Conservation (phyloP, 1,140 invertebrate species). For the Meloidogyne exigua region DNA sequence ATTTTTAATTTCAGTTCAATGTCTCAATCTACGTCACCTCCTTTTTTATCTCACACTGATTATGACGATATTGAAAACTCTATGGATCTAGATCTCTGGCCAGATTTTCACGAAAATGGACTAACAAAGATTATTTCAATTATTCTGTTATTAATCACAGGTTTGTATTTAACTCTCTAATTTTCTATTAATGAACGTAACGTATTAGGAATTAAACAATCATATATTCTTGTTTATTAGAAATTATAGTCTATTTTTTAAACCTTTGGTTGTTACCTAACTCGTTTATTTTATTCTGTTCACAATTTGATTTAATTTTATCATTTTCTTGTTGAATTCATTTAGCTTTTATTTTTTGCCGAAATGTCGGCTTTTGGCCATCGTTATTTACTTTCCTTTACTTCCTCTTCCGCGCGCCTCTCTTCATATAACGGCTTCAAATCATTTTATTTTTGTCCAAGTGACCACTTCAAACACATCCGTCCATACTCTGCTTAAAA, state of each 20-base stretch:
- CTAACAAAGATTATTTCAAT: conserved; percentile 82
- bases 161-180: too few relatives aligned
- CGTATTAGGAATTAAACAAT: too few relatives aligned
- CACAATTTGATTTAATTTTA: too few relatives aligned
- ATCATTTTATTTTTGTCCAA: not conserved
- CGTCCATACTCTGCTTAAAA: not conserved
- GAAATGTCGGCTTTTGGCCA: not conserved
- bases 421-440: not conserved
- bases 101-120: conserved; percentile 85
- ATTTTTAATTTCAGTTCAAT: not conserved
- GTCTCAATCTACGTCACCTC: not conserved
- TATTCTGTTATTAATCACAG: conserved; percentile 68
- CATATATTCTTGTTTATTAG: too few relatives aligned
- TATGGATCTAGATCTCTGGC: conserved; percentile 88
- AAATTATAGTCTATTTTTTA: too few relatives aligned
- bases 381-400: not conserved
- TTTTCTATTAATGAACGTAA: too few relatives aligned
- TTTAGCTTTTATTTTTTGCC: too few relatives aligned
- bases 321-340: too few relatives aligned
- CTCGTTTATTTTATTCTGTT: not conserved
- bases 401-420: not conserved
- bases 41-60: not conserved
- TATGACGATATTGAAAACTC: conserved; percentile 66
- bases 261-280: too few relatives aligned
- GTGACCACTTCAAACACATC: not conserved